These are phyloP conservation scores for Atta colombica DNA, from an alignment of 1,140 invertebrate species.

Conservation along the genomic window DNA sequence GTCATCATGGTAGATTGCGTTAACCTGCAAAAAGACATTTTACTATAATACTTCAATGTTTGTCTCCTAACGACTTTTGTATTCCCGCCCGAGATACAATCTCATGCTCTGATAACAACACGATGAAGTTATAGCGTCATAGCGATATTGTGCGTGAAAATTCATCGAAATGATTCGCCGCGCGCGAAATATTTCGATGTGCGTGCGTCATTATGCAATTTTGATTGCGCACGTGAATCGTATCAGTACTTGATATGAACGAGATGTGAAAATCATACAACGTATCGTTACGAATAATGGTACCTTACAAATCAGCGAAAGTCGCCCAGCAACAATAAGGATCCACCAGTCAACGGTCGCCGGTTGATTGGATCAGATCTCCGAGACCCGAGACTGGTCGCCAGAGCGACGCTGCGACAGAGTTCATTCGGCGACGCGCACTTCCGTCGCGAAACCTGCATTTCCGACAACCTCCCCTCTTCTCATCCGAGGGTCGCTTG, in stretches of 20 bases:
- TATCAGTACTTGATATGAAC: conserved; percentile 51
- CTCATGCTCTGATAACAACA: not conserved
- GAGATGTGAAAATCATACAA: conserved; percentile 21
- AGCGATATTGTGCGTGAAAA: not conserved
- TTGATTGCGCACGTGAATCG: conserved; percentile 7
- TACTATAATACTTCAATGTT: not conserved
- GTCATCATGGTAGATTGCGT: conserved; percentile 6
- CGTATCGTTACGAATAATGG: not conserved
- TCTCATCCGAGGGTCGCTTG: too few species aligned
- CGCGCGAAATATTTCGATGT: conserved; percentile 25
- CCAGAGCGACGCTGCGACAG: not conserved
- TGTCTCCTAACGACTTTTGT: not conserved
- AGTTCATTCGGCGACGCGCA: not conserved
- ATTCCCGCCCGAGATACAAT: conserved; percentile 12
- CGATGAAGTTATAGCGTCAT: not conserved
- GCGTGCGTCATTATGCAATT: not conserved
- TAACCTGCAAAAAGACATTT: conserved; percentile 12
- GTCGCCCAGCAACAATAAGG: conserved; percentile 63
- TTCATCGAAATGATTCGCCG: conserved; percentile 9
- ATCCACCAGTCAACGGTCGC: conserved; percentile 66
- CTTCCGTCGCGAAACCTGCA: not conserved
- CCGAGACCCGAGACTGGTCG: not conserved
- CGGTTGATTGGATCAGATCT: not conserved
- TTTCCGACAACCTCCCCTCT: not conserved
- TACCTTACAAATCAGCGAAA: conserved; percentile 76